Base-by-base conservation (phyloP, 1,140 invertebrate genomes). In the Aphaenogaster ashmeadi region DNA sequence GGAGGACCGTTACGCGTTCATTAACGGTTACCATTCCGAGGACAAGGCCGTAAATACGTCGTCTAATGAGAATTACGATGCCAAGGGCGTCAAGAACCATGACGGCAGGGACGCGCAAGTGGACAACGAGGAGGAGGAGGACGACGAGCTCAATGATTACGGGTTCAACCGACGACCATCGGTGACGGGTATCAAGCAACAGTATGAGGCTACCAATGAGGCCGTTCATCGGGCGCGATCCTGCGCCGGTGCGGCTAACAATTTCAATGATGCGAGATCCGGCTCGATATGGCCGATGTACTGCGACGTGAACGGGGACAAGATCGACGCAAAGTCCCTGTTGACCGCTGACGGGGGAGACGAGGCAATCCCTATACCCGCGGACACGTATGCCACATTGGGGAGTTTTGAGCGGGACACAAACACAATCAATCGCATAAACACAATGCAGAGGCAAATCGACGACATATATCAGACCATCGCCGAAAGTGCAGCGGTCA, bases 101-200 rank as follows among this genome's bases (percentile, higher is more conserved):
- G 89, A 85, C 0, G 4, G 18, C 44, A 56, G 27, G 21, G 77
- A 33, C 5, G 83, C 81, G 2, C 50, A 77, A 1, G 71, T 74
- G 11, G 84, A 85, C 18, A 77, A 75, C 1, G 69, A 81, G 1
- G 74, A 72, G 84, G 97, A 97, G 27, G 96, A 97, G 44, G 97
- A 98, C 18, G 97, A 97, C 81, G 98, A 98, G 91, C 96, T 98
- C 87, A 98, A 98, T 87, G 98, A 98, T 91, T 98, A 98, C 88
- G 98, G 98, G 6, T 98, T 99, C 93, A 98, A 98, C 91, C 96
- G 98, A n/a, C 95, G 98, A 9, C 98, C 98, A 0, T 98, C 98
- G 0, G 98, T 99, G 1, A 96, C 98, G 0, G 97, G 97, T 0
- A 97, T 97, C 54, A 97, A 97, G 89, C 96, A 97, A 0, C 96